Evolutionary conservation across 1,140 invertebrate genomes (phyloP), one percentile per base, ranked within the genome.

Genomic region (Globodera ellingtonae): DNA sequence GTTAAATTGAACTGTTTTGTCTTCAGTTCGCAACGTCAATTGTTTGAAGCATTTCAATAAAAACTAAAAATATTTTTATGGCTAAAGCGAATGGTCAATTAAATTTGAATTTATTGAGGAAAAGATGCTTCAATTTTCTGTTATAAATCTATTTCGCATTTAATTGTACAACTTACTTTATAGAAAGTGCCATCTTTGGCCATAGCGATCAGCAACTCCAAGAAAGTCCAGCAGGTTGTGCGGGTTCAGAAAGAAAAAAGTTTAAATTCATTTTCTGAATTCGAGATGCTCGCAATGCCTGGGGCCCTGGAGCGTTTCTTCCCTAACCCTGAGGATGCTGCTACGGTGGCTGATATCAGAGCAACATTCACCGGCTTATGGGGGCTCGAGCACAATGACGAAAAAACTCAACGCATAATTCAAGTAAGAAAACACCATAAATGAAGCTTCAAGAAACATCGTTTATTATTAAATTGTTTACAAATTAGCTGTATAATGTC

Each of bases 341-440:
- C 56, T 18, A 62, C 56, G 15, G 56, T 91, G 0, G 90, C 91
- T 10, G 91, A 92, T 67, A 91, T 98, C 1, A 90, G 93, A 84
- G 92, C 93, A 79, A 93, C 97, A 62, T 98, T 99, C 91, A 94
- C 95, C 3, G 94, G 94, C 1, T 92, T 97, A 0, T 98, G 96
- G 91, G n/a, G 93, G 10, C 90, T 98, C 7, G 95, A 98, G 89
- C 24, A 77, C 18, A 67, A 84, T 6, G 84, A 84, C 78, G 67
- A 84, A 13, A 77, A 84, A 18, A 87, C 85, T 5, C 15, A 50
- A 47, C 72, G 75, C 35, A 66, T 89, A 52, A 73, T 89, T 56
- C 50, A 81, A 70, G 82, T 62, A 62, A 62, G 18, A 52, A 52
- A 52, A 52, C 0, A 52, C 9, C 8, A 52, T 8, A 9, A 15